Evolutionary conservation across 1,140 invertebrate genomes (phyloP).

Genomic region (Drosophila sulfurigaster): DNA sequence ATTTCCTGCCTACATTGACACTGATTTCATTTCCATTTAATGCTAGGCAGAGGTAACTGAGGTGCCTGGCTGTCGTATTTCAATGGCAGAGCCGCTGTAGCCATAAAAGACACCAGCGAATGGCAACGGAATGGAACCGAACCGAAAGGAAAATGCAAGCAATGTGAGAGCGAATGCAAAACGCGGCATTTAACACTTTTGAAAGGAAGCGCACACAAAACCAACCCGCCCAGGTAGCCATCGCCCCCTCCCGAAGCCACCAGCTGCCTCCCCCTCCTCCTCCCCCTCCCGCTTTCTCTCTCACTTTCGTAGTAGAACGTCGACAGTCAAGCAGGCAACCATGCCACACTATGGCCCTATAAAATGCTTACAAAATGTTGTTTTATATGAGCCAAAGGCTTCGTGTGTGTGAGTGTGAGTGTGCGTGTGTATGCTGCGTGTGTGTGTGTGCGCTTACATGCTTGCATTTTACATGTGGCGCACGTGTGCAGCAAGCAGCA

Average conservation of each 20-base stretch:
- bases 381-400: constrained; percentile 64
- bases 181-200: constrained; percentile 82
- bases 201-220: constrained; percentile 52
- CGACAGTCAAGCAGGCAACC: constrained; percentile 44
- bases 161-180: constrained; percentile 71
- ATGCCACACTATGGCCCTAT: constrained; percentile 70
- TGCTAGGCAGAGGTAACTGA: constrained; percentile 16
- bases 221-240: constrained; percentile 2
- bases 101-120: constrained; percentile 48
- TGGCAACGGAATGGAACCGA: constrained; percentile 12
- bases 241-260: not conserved
- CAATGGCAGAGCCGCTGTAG: constrained; percentile 38
- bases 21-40: constrained; percentile 75
- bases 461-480: constrained; percentile 76
- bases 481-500: constrained; percentile 71
- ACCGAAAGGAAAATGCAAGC: constrained; percentile 56
- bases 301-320: not conserved
- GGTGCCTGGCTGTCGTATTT: constrained; percentile 31
- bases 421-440: not conserved
- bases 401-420: not conserved
- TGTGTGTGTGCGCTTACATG: constrained; percentile 36
- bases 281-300: not conserved
- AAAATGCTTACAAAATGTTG: constrained; percentile 83
- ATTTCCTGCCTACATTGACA: constrained; percentile 77
- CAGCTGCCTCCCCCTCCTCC: too few species aligned